A percentile compares a stretch with the other conserved stretches of the same genome.
Conservation (phyloP, 2,888 invertebrate species). For the Uloborus plumipes region DNA sequence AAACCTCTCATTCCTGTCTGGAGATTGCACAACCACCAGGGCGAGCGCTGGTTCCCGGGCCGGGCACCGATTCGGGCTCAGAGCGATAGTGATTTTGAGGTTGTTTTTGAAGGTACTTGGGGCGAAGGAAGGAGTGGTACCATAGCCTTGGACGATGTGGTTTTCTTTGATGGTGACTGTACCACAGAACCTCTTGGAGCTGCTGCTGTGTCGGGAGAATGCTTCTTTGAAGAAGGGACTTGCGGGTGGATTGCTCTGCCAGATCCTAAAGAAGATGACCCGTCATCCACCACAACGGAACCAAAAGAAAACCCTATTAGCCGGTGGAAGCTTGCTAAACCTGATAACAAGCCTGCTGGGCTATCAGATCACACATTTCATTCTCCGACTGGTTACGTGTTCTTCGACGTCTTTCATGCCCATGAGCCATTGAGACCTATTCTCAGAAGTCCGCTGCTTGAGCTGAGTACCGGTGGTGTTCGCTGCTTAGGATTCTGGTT, state of each 20-base stretch:
- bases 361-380: conserved; percentile 76
- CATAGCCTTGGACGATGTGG: conserved; percentile 76
- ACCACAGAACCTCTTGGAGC: conserved; percentile 62
- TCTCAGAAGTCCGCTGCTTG: conserved; percentile 71
- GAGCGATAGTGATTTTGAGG: conserved; percentile 68
- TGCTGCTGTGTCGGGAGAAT: conserved; percentile 72
- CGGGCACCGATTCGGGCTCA: conserved; percentile 46
- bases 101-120: conserved; percentile 76
- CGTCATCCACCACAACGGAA: conserved; percentile 30
- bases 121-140: conserved; percentile 75
- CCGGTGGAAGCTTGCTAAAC: conserved; percentile 75
- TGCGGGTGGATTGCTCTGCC: conserved; percentile 73
- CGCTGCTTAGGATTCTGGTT: conserved; percentile 76
- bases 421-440: conserved; percentile 67
- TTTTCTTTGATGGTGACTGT: conserved; percentile 75
- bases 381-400: conserved; percentile 74
- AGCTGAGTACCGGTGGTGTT: conserved; percentile 70
- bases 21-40: conserved; percentile 68
- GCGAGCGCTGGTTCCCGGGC: conserved; percentile 74
- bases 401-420: conserved; percentile 76
- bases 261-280: conserved; percentile 68
- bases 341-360: conserved; percentile 75
- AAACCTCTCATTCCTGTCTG: conserved; percentile 62
- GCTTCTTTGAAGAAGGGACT: conserved; percentile 75
- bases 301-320: conserved; percentile 68